A percentile compares a stretch with the other conserved stretches of the same genome.
These are phyloP conservation scores for Sus cebifrons DNA, from an alignment of 2,797 vertebrate genomes.

Conservation along the genomic window DNA sequence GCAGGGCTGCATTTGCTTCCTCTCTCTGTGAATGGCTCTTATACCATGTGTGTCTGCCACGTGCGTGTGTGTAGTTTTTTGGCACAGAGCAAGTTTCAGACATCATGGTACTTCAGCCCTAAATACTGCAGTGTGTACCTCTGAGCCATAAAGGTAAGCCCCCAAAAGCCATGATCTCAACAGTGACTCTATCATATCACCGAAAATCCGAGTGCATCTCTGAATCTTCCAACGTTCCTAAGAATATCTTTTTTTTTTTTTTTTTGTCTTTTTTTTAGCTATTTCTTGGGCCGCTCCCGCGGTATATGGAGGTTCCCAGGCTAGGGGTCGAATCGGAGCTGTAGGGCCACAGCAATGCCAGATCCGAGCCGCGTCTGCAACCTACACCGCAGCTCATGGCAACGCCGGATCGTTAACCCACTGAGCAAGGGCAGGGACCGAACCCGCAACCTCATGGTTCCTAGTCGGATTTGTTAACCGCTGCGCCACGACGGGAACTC, in stretches of 20 bases:
- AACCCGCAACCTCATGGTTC: too few relatives aligned
- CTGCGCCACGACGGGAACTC: too few relatives aligned
- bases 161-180: background rate
- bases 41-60: background rate
- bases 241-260: background rate
- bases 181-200: background rate
- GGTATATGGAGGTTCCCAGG: too few relatives aligned
- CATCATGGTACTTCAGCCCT: background rate
- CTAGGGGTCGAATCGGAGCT: too few relatives aligned
- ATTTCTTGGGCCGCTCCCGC: too few relatives aligned
- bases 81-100: constrained; percentile 32
- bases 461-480: too few relatives aligned
- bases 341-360: too few relatives aligned
- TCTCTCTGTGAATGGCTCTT: background rate
- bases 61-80: background rate
- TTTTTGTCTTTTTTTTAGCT: too few relatives aligned
- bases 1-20: background rate
- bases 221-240: constrained; percentile 26
- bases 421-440: too few relatives aligned
- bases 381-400: too few relatives aligned
- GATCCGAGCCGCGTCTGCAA: too few relatives aligned
- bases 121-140: background rate
- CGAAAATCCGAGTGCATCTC: background rate
- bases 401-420: too few relatives aligned
- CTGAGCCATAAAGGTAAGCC: background rate